Evolutionary conservation across 2,113 vertebrate genomes (phyloP).

Genomic region (Sylvilagus bachmani): DNA sequence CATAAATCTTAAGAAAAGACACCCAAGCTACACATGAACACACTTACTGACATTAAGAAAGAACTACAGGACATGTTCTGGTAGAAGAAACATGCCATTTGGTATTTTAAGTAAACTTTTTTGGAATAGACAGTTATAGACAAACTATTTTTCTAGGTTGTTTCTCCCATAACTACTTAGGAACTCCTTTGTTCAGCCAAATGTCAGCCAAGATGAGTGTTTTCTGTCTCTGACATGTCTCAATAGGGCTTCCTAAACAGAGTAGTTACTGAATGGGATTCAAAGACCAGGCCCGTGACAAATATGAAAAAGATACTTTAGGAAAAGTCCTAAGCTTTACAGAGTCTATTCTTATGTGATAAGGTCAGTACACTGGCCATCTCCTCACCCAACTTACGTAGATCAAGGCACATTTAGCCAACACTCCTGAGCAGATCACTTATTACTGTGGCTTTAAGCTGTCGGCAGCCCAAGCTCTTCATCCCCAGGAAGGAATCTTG

Average conservation of each 20-base stretch:
- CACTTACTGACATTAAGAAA: not conserved
- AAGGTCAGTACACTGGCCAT: not conserved
- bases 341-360: constrained; percentile 21
- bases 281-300: constrained; percentile 64
- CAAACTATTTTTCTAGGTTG: constrained; percentile 49
- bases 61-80: constrained; percentile 18
- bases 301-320: constrained; percentile 43
- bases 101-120: constrained; percentile 55
- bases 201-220: constrained; percentile 52
- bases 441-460: constrained; percentile 3
- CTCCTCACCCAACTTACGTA: constrained; percentile 11
- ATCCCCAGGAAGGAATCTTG: constrained; percentile 36
- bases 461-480: not conserved
- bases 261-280: constrained; percentile 70
- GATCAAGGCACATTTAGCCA: constrained; percentile 52
- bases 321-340: constrained; percentile 40
- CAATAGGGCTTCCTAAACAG: constrained; percentile 62
- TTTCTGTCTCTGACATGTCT: constrained; percentile 62
- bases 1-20: not conserved
- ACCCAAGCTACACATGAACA: not conserved
- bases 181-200: constrained; percentile 24
- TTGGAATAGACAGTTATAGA: constrained; percentile 22
- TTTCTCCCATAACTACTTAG: constrained; percentile 49
- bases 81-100: not conserved
- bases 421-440: constrained; percentile 1